These are phyloP conservation scores for Pomacea canaliculata DNA, from an alignment of 2,888 invertebrate species.

Conservation along the genomic window DNA sequence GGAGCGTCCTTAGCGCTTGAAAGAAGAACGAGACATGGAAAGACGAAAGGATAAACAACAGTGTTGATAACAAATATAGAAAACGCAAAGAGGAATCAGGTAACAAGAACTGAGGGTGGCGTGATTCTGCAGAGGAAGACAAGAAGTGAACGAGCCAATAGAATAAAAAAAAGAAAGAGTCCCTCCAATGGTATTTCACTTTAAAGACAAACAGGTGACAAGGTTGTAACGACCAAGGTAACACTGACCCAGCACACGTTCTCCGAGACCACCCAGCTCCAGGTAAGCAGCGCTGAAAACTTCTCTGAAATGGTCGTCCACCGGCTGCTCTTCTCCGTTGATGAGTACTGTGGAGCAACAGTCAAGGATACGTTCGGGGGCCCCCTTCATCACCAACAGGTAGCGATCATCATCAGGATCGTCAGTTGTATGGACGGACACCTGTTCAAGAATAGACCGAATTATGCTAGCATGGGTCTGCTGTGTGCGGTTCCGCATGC, in stretches of 20 bases:
- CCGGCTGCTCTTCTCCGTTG: constrained; percentile 88
- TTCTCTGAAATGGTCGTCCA: constrained; percentile 94
- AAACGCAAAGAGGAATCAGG: too few species aligned
- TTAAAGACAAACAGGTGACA: too few species aligned
- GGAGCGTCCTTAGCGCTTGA: too few species aligned
- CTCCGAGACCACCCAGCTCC: constrained; percentile 86
- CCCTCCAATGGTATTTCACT: too few species aligned
- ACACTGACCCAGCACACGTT: constrained; percentile 80
- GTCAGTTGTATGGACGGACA: constrained; percentile 95
- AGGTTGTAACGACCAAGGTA: too few species aligned
- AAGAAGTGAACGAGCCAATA: too few species aligned
- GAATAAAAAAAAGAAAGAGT: too few species aligned
- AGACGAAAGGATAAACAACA: too few species aligned
- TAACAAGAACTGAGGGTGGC: too few species aligned
- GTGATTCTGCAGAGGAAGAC: too few species aligned
- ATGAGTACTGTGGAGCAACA: constrained; percentile 90
- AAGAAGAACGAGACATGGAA: too few species aligned
- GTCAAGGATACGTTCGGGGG: constrained; percentile 93
- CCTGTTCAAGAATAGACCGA: constrained; percentile 70
- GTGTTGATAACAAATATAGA: too few species aligned
- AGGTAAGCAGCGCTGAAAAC: constrained; percentile 93
- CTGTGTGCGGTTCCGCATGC: neutral
- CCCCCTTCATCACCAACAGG: constrained; percentile 87
- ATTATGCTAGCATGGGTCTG: neutral
- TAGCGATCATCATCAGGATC: constrained; percentile 79